Percentiles rank a stretch among this genome's conserved stretches.
Conservation (phyloP, 2,113 vertebrate species). For the Malurus cyaneus region DNA sequence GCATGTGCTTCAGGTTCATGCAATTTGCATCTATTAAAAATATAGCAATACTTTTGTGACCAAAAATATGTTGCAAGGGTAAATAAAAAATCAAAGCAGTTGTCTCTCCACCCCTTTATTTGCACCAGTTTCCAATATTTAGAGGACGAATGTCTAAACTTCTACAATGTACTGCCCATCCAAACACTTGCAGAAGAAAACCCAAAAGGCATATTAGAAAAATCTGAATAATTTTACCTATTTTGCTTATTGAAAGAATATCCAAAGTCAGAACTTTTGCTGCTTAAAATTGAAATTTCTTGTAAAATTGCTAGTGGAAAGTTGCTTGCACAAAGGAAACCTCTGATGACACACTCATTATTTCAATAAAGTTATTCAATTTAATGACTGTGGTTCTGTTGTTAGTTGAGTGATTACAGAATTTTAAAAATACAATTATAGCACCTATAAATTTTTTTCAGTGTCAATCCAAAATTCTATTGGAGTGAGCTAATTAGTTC, state of each 20-base stretch:
- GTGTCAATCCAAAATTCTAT: neutral
- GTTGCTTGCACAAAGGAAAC: neutral
- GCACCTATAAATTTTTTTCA: neutral
- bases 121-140: neutral
- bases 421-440: neutral
- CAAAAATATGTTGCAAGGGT: neutral
- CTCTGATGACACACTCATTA: neutral
- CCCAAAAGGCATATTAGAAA: neutral
- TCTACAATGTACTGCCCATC: neutral
- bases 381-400: neutral
- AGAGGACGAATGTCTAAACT: neutral
- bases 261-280: neutral
- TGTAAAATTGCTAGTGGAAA: neutral
- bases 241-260: neutral
- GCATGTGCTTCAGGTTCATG: neutral
- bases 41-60: neutral
- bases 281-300: neutral
- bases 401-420: neutral
- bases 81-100: slow-evolving; percentile 15
- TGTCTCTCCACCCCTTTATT: neutral
- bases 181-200: neutral
- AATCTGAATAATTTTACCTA: neutral
- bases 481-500: neutral
- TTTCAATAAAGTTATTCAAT: neutral
- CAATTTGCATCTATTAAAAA: slow-evolving; percentile 6